Conservation (phyloP, 2,797 vertebrate species). For the Manis pentadactyla region DNA sequence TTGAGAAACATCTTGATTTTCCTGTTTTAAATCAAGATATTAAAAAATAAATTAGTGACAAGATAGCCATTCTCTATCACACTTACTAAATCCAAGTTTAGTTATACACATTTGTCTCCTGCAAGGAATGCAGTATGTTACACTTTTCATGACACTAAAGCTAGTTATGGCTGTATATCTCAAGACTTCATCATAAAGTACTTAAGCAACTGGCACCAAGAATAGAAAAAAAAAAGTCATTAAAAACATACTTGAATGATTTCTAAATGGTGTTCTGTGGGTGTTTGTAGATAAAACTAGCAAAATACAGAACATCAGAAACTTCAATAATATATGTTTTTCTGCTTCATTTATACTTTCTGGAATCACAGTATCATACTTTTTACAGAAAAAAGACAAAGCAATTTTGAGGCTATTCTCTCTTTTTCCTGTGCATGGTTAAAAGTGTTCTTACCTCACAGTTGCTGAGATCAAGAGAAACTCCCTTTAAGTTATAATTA, state of each 20-base stretch:
- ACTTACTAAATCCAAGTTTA: not conserved
- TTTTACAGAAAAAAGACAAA: slow-evolving; percentile 10
- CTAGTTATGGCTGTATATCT: not conserved
- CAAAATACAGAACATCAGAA: not conserved
- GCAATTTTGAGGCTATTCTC: not conserved
- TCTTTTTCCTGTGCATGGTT: not conserved
- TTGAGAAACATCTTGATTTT: not conserved
- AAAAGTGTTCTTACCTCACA: slow-evolving; percentile 93
- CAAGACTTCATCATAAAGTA: not conserved
- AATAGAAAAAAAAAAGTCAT: not conserved
- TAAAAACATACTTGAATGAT: not conserved
- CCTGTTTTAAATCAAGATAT: not conserved
- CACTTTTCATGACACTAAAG: not conserved
- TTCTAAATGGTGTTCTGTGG: not conserved
- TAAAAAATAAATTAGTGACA: not conserved
- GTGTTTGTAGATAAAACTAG: not conserved
- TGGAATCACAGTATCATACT: not conserved
- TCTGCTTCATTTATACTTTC: not conserved
- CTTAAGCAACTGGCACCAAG: not conserved
- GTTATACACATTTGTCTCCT: not conserved
- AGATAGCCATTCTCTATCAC: not conserved
- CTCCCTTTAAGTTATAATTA: slow-evolving; percentile 94
- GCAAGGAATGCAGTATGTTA: not conserved
- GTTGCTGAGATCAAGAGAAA: slow-evolving; percentile 96
- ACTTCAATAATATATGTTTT: not conserved